Percentiles rank a stretch among this genome's conserved stretches.
Evolutionary conservation across 1,140 invertebrate species (phyloP).

Genomic region (Leptopilina clavipes): DNA sequence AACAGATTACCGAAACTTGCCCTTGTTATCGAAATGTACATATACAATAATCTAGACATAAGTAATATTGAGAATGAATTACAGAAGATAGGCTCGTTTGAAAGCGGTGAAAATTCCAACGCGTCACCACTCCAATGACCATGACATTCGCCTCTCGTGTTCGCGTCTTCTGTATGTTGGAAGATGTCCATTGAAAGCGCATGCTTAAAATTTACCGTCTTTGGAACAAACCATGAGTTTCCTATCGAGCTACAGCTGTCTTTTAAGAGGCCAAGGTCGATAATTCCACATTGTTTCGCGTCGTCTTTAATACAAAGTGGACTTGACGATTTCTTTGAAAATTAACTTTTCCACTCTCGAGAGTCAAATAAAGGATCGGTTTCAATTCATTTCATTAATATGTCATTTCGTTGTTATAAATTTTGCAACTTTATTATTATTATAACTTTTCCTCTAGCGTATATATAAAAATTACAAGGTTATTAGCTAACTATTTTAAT

Average conservation of each 20-base stretch:
- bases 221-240: constrained; percentile 49
- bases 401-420: too few relatives aligned
- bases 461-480: too few relatives aligned
- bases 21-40: too few relatives aligned
- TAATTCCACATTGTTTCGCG: constrained; percentile 38
- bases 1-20: too few relatives aligned
- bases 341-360: background rate
- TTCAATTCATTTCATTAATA: too few relatives aligned
- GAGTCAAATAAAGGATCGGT: too few relatives aligned
- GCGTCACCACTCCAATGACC: background rate
- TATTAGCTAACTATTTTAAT: too few relatives aligned
- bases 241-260: constrained; percentile 48
- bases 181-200: constrained; percentile 43
- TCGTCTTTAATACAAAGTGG: background rate
- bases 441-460: too few relatives aligned
- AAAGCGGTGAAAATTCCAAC: background rate
- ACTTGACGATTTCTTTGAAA: constrained; percentile 20
- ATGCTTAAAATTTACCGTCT: constrained; percentile 51
- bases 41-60: too few relatives aligned
- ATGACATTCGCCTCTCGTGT: background rate
- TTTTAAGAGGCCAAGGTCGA: constrained; percentile 50
- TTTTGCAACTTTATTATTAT: too few relatives aligned
- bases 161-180: background rate
- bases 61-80: background rate
- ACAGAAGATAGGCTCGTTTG: background rate